Conservation (phyloP, 1,140 invertebrate genomes). For the Mercenaria mercenaria region DNA sequence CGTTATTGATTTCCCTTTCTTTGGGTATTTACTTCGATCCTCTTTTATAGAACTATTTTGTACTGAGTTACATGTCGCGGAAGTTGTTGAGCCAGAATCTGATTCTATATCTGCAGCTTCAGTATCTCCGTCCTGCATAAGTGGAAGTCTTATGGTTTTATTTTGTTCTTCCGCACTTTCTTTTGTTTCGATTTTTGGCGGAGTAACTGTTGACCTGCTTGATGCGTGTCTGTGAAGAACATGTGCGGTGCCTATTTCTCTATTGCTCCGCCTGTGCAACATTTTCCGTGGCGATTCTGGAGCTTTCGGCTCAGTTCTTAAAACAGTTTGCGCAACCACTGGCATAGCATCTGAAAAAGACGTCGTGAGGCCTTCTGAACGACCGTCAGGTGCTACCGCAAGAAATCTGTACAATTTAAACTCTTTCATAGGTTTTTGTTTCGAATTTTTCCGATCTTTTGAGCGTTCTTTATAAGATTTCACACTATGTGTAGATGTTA, state of each 20-base stretch:
- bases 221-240: conserved; percentile 60
- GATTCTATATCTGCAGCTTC: conserved; percentile 37
- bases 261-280: not conserved
- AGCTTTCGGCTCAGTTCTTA: not conserved
- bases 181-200: conserved; percentile 24
- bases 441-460: conserved; percentile 31
- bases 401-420: conserved; percentile 75
- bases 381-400: conserved; percentile 68
- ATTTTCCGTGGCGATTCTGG: conserved; percentile 18
- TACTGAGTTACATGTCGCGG: conserved; percentile 54
- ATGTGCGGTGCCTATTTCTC: conserved; percentile 54
- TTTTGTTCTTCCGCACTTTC: not conserved
- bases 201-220: conserved; percentile 5
- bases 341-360: not conserved
- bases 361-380: not conserved
- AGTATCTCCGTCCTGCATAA: conserved; percentile 23
- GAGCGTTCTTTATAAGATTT: conserved; percentile 55
- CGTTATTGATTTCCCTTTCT: conserved; percentile 56
- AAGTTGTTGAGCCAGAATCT: conserved; percentile 56
- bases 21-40: conserved; percentile 21
- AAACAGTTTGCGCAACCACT: not conserved
- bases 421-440: conserved; percentile 63
- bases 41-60: conserved; percentile 14
- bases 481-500: conserved; percentile 30
- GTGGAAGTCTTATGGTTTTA: conserved; percentile 46